A percentile compares a stretch with the other conserved stretches of the same genome.
Conservation (phyloP, 2,888 invertebrate genomes). For the Drosophila anceps region DNA sequence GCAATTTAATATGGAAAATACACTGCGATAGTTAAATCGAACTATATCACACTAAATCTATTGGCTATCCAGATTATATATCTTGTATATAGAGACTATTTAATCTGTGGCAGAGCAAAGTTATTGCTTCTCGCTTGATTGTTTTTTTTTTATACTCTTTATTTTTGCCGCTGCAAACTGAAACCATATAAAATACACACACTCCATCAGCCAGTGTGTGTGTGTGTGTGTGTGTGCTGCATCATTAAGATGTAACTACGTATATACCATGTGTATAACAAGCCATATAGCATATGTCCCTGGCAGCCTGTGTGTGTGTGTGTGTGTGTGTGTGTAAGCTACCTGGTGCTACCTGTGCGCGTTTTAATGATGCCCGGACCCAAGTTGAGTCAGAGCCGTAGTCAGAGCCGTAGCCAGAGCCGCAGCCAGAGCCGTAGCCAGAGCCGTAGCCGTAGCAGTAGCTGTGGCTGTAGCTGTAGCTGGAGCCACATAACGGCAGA, state of each 20-base stretch:
- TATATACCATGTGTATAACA: conserved; percentile 35
- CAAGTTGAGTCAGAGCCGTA: conserved; percentile 29
- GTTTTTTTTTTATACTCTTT: background rate
- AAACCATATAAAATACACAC: conserved; percentile 17
- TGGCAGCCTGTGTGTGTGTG: conserved; percentile 4
- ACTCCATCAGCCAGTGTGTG: background rate
- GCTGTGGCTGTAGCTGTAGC: background rate
- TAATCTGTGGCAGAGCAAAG: conserved; percentile 2
- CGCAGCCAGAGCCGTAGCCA: conserved; percentile 12
- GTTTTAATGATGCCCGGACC: conserved; percentile 62
- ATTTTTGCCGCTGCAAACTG: conserved; percentile 20
- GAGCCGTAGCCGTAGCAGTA: background rate
- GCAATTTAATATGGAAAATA: no score
- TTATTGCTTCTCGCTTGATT: background rate
- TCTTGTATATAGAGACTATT: background rate
- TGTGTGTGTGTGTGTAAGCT: conserved; percentile 29
- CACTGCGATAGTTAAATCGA: no score
- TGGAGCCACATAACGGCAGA: conserved; percentile 16
- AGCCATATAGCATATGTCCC: conserved; percentile 47
- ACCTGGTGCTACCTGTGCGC: conserved; percentile 40
- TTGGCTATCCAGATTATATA: conserved; percentile 1
- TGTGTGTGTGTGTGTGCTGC: conserved; percentile 11
- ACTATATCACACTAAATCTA: background rate
- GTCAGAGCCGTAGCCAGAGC: conserved; percentile 8
- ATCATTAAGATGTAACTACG: conserved; percentile 38